phyloP scores from a whole-genome alignment of 2,888 invertebrate genomes.

The Odontomyia ornata region DNA sequence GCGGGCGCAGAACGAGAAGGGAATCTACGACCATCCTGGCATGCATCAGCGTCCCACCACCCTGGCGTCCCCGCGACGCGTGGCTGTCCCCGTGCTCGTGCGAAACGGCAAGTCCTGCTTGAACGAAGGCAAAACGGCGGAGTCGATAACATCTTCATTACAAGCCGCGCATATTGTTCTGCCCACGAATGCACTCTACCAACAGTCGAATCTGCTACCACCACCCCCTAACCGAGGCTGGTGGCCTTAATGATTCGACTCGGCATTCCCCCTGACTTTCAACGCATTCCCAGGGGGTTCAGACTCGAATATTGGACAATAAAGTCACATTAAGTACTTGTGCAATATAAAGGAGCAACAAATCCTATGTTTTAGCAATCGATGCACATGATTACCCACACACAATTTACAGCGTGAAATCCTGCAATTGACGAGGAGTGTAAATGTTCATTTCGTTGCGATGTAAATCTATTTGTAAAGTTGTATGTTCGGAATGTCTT shows the following conservation, averaged over 20 bases:
- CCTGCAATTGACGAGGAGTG: not conserved
- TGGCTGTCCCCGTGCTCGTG: conserved; percentile 93
- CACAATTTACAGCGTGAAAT: not conserved
- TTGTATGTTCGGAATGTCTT: not conserved
- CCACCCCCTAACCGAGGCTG: conserved; percentile 57
- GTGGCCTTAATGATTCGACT: conserved; percentile 60
- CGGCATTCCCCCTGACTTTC: not conserved
- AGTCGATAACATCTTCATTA: conserved; percentile 60
- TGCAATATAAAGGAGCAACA: conserved; percentile 43
- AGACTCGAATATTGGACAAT: conserved; percentile 48
- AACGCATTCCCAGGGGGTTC: not conserved
- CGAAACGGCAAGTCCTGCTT: conserved; percentile 93
- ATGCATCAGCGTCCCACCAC: conserved; percentile 64
- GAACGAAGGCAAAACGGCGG: conserved; percentile 67
- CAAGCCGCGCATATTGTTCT: conserved; percentile 65
- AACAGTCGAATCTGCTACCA: conserved; percentile 59
- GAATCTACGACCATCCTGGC: conserved; percentile 70
- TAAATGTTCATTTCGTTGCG: too few species aligned
- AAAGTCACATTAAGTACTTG: conserved; percentile 39
- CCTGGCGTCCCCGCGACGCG: conserved; percentile 85
- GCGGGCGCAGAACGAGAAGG: conserved; percentile 94
- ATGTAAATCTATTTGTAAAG: conserved; percentile 2
- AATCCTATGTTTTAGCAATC: not conserved
- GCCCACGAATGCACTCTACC: conserved; percentile 64
- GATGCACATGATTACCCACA: not conserved